Percentiles rank a stretch among this genome's conserved stretches.
phyloP scores from a whole-genome alignment of 92 coral and sea anemone species.

The Siderastrea radians region DNA sequence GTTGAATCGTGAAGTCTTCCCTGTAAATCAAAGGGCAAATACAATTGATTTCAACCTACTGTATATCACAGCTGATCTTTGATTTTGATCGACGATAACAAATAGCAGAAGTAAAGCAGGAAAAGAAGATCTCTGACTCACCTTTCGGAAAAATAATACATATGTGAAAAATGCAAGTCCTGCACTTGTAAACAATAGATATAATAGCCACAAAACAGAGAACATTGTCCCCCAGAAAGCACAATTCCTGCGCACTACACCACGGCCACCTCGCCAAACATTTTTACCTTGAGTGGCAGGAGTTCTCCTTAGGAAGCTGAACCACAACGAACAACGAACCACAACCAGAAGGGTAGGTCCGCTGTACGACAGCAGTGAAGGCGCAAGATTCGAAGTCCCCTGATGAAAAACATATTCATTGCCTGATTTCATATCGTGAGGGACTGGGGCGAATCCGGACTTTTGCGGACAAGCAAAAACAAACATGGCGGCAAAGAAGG shows the following conservation, averaged over 20 bases:
- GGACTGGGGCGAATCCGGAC: too few species aligned
- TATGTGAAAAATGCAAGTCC: conserved; percentile 22
- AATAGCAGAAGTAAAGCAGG: neutral
- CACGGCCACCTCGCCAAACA: too few species aligned
- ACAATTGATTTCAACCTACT: neutral
- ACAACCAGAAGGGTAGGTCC: too few species aligned
- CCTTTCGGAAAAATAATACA: conserved; percentile 53
- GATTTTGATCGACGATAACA: neutral
- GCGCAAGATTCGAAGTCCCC: too few species aligned
- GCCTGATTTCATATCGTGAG: too few species aligned
- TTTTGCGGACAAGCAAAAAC: too few species aligned
- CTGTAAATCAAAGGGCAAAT: conserved; percentile 17
- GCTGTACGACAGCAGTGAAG: too few species aligned
- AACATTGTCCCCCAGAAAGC: conserved; percentile 19
- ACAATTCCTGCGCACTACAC: conserved; percentile 9
- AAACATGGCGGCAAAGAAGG: too few species aligned
- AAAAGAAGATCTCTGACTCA: conserved; percentile 11
- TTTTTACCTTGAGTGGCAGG: too few species aligned
- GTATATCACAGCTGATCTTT: neutral
- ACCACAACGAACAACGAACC: too few species aligned
- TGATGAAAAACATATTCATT: too few species aligned
- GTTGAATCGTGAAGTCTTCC: conserved; percentile 44
- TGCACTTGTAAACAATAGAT: conserved; percentile 20
- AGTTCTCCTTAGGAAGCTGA: too few species aligned
- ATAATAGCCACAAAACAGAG: conserved; percentile 42